Evolutionary conservation across 2,888 invertebrate genomes (phyloP).

Genomic region (Lasioglossum marginatum): DNA sequence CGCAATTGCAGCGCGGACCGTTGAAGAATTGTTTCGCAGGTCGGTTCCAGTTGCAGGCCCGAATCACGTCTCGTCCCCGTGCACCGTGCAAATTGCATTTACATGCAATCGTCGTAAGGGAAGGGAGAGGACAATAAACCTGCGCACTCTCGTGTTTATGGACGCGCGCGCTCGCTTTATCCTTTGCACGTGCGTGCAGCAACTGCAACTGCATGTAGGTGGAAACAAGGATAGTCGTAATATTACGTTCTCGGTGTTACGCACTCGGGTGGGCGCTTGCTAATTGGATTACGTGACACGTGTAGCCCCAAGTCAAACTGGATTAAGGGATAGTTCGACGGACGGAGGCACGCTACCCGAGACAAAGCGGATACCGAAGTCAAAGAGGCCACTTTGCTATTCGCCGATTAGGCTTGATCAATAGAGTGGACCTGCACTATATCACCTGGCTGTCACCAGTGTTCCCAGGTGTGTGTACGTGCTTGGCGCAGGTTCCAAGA

Average conservation of each 20-base stretch:
- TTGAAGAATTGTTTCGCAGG: neutral
- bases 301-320: conserved; percentile 53
- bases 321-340: conserved; percentile 54
- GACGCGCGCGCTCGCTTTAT: neutral
- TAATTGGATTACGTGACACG: conserved; percentile 63
- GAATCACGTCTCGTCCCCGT: neutral
- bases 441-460: neutral
- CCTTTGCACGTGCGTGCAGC: neutral
- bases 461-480: neutral
- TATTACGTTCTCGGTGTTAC: conserved; percentile 21
- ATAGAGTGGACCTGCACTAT: neutral
- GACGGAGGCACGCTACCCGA: neutral
- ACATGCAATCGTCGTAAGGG: neutral
- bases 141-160: conserved; percentile 26
- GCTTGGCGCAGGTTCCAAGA: neutral
- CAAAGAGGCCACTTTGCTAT: conserved; percentile 11
- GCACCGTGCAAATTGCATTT: conserved; percentile 22
- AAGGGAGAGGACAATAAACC: conserved; percentile 44
- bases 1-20: neutral
- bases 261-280: conserved; percentile 37
- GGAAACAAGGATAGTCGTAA: neutral
- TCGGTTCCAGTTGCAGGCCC: neutral
- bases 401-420: conserved; percentile 9
- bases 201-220: neutral
- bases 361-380: neutral